A percentile compares a stretch with the other conserved stretches of the same genome.
Evolutionary conservation across 1,140 invertebrate species (phyloP).

Genomic region (Achroia grisella): DNA sequence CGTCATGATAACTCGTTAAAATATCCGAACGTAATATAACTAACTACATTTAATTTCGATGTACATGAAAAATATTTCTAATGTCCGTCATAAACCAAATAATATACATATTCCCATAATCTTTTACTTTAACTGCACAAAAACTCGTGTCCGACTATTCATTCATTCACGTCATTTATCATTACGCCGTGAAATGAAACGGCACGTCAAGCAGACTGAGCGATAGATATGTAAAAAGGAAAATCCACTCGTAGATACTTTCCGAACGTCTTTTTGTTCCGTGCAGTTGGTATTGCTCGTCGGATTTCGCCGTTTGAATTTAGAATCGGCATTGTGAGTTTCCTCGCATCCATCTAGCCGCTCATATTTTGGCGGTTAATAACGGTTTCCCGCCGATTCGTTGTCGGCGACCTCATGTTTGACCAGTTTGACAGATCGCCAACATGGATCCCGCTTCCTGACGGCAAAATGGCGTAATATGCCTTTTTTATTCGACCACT

Average conservation of each 20-base stretch:
- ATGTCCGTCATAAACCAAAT: slow-evolving; percentile 28
- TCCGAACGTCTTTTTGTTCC: slow-evolving; percentile 62
- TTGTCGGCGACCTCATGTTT: slow-evolving; percentile 43
- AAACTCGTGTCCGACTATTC: slow-evolving; percentile 51
- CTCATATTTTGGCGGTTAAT: slow-evolving; percentile 42
- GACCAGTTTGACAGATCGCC: slow-evolving; percentile 70
- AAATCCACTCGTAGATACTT: slow-evolving; percentile 49
- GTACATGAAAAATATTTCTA: slow-evolving; percentile 34
- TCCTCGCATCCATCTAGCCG: slow-evolving; percentile 8
- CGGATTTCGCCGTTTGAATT: slow-evolving; percentile 34
- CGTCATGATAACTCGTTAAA: slow-evolving; percentile 54
- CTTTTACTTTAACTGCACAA: slow-evolving; percentile 39
- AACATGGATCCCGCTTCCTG: slow-evolving; percentile 62
- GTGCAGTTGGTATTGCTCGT: slow-evolving; percentile 43
- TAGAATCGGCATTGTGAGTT: slow-evolving; percentile 21
- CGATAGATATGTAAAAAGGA: slow-evolving; percentile 62
- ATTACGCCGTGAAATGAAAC: slow-evolving; percentile 62
- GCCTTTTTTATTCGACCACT: slow-evolving; percentile 61
- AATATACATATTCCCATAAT: slow-evolving; percentile 46
- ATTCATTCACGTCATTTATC: slow-evolving; percentile 71
- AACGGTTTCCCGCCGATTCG: slow-evolving; percentile 52
- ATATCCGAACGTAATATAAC: slow-evolving; percentile 18
- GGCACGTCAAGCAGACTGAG: slow-evolving; percentile 53
- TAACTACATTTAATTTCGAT: slow-evolving; percentile 56
- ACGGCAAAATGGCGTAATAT: slow-evolving; percentile 65